Evolutionary conservation across 2,113 vertebrate genomes (phyloP).

Genomic region (Lasiurus borealis): DNA sequence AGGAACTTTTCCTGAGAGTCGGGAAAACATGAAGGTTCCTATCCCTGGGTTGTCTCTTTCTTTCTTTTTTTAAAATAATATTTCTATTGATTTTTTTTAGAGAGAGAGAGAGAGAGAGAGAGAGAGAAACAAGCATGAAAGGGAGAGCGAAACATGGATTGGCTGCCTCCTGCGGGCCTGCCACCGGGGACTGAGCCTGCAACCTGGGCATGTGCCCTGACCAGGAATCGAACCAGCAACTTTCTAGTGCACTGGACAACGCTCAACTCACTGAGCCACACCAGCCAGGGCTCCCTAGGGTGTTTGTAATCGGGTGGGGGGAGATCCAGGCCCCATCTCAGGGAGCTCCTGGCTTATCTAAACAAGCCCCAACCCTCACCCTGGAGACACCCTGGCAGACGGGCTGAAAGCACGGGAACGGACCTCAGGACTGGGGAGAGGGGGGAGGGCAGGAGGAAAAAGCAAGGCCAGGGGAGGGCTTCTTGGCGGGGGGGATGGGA

Average conservation of each 20-base stretch:
- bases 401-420: background rate
- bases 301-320: background rate
- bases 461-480: background rate
- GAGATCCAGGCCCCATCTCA: background rate
- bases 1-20: background rate
- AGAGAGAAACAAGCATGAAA: no score
- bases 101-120: no score
- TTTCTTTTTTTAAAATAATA: no score
- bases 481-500: no score
- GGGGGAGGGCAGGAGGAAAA: background rate
- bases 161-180: no score
- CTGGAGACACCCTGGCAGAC: background rate
- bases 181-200: no score
- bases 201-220: no score
- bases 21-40: background rate
- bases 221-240: no score
- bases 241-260: no score
- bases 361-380: background rate
- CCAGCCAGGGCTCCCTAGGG: background rate
- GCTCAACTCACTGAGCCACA: no score
- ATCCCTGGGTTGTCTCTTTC: background rate
- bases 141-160: no score
- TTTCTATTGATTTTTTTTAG: no score
- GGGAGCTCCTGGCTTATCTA: background rate
- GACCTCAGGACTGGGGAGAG: background rate